Evolutionary conservation across 1,140 invertebrate genomes (phyloP).

Genomic region (Ceratina japonica): DNA sequence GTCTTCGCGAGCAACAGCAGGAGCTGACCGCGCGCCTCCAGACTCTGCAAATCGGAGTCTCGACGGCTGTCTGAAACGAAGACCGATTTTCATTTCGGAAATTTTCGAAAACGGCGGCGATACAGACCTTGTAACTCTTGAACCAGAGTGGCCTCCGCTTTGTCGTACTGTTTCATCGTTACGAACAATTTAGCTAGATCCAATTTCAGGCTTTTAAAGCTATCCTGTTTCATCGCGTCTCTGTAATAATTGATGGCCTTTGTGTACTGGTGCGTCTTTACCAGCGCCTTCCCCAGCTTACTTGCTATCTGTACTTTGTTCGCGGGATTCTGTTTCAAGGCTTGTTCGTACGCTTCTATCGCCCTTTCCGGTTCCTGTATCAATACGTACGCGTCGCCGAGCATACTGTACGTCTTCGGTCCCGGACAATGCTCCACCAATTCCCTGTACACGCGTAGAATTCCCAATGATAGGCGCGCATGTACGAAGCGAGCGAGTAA

Average conservation of each 20-base stretch:
- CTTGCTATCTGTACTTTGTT: conserved; percentile 87
- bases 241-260: conserved; percentile 97
- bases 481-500: too few relatives aligned
- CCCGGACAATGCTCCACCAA: conserved; percentile 92
- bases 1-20: conserved; percentile 85
- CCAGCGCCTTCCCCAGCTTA: conserved; percentile 94
- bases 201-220: conserved; percentile 85
- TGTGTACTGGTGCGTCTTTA: conserved; percentile 95
- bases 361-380: conserved; percentile 92
- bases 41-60: conserved; percentile 77
- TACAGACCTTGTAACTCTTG: conserved; percentile 75
- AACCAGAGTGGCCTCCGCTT: conserved; percentile 88
- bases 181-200: conserved; percentile 93
- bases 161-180: conserved; percentile 92
- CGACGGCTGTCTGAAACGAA: conserved; percentile 65
- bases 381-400: conserved; percentile 97
- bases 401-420: conserved; percentile 90
- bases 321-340: conserved; percentile 89
- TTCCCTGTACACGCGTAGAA: conserved; percentile 79
- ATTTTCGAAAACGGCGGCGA: too few relatives aligned
- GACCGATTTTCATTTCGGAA: not conserved
- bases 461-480: not conserved
- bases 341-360: conserved; percentile 91
- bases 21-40: conserved; percentile 84
- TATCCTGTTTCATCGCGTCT: conserved; percentile 88